Percentiles rank a stretch among this genome's conserved stretches.
Conservation (phyloP, 2,888 invertebrate species). For the Oscheius sp. region DNA sequence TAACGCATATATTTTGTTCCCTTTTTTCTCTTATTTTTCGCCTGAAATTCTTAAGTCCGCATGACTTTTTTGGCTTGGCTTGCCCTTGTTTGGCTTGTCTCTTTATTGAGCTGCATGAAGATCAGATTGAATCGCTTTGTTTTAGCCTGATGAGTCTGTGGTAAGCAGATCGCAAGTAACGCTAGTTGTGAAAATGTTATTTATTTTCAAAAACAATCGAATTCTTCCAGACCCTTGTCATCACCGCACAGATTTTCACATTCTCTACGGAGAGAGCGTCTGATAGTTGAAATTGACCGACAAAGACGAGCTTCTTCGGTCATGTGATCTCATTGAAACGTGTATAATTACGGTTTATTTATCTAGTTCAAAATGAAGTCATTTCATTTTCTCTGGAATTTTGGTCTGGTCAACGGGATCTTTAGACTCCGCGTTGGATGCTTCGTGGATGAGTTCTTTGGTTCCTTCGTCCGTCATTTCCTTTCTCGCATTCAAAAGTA, state of each 20-base stretch:
- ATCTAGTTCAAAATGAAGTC: no score
- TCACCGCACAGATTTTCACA: slow-evolving; percentile 6
- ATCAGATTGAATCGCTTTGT: no score
- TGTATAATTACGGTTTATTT: slow-evolving; percentile 19
- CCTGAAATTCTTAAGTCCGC: background rate
- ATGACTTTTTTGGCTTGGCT: background rate
- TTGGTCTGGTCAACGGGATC: no score
- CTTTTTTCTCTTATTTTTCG: background rate
- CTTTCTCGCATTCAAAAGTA: no score
- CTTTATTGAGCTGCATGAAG: no score
- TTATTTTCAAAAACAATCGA: background rate
- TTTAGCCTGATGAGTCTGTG: no score
- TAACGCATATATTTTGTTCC: background rate
- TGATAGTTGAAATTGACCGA: background rate
- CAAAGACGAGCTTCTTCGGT: slow-evolving; percentile 14
- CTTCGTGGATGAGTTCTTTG: no score
- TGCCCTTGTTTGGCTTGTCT: background rate
- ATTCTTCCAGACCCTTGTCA: slow-evolving; percentile 6
- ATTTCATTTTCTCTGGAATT: no score
- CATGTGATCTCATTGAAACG: slow-evolving; percentile 6
- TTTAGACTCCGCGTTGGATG: no score
- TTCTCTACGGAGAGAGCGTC: background rate
- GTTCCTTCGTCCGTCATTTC: no score
- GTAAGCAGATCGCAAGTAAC: no score
- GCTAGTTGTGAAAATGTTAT: no score